phyloP scores from a whole-genome alignment of 2,113 vertebrate species.

The Oncorhynchus nerka region DNA sequence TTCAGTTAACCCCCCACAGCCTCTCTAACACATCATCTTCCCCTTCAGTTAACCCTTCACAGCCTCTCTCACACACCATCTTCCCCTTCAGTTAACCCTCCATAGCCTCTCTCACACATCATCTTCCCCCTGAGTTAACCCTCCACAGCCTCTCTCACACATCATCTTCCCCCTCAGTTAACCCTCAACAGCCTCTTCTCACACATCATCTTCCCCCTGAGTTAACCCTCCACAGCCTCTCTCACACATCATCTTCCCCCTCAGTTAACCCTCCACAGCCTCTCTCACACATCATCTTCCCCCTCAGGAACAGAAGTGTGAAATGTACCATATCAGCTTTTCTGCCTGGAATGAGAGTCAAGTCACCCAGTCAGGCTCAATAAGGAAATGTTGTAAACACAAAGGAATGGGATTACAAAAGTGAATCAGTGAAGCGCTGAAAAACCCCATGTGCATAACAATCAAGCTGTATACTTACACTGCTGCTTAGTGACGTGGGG shows the following conservation, averaged over 20 bases:
- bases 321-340: background rate
- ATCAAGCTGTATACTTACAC: background rate
- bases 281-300: background rate
- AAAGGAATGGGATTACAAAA: background rate
- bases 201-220: too few species aligned
- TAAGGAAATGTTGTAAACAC: background rate
- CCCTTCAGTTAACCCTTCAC: too few species aligned
- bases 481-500: background rate
- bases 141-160: too few species aligned
- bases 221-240: background rate
- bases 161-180: too few species aligned
- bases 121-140: too few species aligned
- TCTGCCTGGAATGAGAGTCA: background rate
- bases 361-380: background rate
- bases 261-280: background rate
- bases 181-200: too few species aligned
- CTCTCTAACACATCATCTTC: too few species aligned
- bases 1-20: too few species aligned
- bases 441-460: background rate
- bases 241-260: background rate
- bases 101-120: too few species aligned
- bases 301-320: background rate
- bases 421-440: background rate
- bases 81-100: too few species aligned
- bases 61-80: too few species aligned